These are phyloP conservation scores for Caradrina clavipalpis DNA, from an alignment of 2,888 invertebrate species.

Conservation along the genomic window DNA sequence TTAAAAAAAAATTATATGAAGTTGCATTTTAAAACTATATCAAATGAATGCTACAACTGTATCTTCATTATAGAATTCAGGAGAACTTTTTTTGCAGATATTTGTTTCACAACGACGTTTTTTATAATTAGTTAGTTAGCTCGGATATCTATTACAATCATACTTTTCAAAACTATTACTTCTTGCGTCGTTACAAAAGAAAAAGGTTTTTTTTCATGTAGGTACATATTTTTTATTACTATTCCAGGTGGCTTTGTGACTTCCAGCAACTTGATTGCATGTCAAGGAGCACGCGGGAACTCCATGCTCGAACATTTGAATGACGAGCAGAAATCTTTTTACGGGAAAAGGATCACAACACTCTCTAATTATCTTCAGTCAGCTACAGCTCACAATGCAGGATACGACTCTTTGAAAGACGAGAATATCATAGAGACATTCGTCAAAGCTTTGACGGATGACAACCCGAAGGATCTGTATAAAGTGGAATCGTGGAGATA, in stretches of 20 bases:
- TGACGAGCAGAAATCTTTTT: slow-evolving; percentile 92
- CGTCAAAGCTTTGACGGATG: slow-evolving; percentile 91
- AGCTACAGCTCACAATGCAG: slow-evolving; percentile 79
- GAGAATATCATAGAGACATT: slow-evolving; percentile 91
- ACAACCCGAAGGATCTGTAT: slow-evolving; percentile 91
- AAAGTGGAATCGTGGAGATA: slow-evolving; percentile 93
- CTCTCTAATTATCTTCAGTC: slow-evolving; percentile 91
- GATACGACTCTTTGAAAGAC: slow-evolving; percentile 89
- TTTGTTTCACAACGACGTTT: no score
- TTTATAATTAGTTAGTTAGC: no score
- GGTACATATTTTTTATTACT: neutral
- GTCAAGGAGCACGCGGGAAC: slow-evolving; percentile 91
- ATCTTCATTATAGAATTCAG: no score
- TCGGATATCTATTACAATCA: no score
- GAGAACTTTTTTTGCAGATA: no score
- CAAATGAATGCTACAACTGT: no score
- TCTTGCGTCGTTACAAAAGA: no score
- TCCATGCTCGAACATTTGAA: slow-evolving; percentile 92
- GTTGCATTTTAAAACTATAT: no score
- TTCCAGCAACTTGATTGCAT: slow-evolving; percentile 93
- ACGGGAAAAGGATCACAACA: slow-evolving; percentile 92
- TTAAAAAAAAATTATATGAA: no score
- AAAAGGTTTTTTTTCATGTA: no score
- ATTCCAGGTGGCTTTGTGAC: slow-evolving; percentile 93
- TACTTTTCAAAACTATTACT: no score